Base-by-base conservation (phyloP, 2,888 invertebrate genomes). In the Caenorhabditis japonica region DNA sequence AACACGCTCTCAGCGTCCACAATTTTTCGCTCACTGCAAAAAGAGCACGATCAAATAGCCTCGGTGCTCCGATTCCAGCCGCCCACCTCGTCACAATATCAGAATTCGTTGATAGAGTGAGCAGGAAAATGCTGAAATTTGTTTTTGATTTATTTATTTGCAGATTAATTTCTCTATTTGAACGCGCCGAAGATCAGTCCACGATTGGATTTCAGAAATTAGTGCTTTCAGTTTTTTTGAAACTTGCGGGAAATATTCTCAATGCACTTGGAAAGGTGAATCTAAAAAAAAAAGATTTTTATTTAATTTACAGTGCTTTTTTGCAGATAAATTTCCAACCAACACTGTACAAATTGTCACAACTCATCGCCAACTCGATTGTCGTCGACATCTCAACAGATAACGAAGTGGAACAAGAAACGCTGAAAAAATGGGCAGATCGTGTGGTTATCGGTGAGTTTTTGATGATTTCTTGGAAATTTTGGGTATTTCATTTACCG, bases 81-180 rank as follows among this genome's bases (percentile, higher is more conserved):
- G 10, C 73, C 62, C 4, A 43, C 51, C 19, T 34, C 58, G 1
- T 39, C 61, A 21, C 68, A 74, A 36, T 68, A 68, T 53, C 68
- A 68, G 21, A 68, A 30, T 46, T 61, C 68, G 13, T 30, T 74
- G 21, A 74, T 52, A 17, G 73, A 74, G 68, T 74, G 43, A n/a
- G 52, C 15, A 4, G 38, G n/a, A n/a, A n/a, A n/a, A n/a, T n/a
- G n/a, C 19, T 36, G 15, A 30, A 8, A 21, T 10, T 19, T 25
- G 13, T 23, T 23, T 7, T 23, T 13, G 3, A 21, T 41, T 12
- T 7, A 52, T n/a, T 10, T 30, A 19, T n/a, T 58, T 66, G 27
- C 58, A 71, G 61, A 47, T 38, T 68, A 39, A 41, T 58, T 25
- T 55, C 55, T 17, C 25, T 73, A 7, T 56, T 41, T 34, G 66